phyloP scores from a whole-genome alignment of 2,113 vertebrate species.

The Alaudala cheleensis region DNA sequence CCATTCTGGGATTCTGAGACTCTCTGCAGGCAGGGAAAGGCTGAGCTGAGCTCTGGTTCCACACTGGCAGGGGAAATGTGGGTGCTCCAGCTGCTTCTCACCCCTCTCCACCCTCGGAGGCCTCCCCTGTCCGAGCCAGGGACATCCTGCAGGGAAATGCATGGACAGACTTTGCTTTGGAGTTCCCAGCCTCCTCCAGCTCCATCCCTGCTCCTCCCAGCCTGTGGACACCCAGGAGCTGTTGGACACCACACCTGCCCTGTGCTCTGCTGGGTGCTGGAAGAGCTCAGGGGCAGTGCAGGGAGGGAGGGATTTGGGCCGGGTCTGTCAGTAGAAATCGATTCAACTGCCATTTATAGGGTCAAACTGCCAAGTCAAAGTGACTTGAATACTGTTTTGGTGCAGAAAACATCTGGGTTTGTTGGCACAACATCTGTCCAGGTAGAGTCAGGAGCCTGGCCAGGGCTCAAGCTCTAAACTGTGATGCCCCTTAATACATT shows the following conservation, averaged over 20 bases:
- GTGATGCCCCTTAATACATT: too few species aligned
- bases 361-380: too few species aligned
- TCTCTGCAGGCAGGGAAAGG: fast-evolving
- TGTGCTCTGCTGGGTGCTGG: background rate
- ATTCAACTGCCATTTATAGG: too few species aligned
- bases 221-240: background rate
- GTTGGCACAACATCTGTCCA: too few species aligned
- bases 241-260: background rate
- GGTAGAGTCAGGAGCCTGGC: too few species aligned
- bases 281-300: background rate
- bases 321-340: background rate
- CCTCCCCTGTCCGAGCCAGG: background rate
- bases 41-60: background rate
- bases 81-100: background rate
- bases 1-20: background rate
- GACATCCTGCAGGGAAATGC: background rate
- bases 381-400: too few species aligned
- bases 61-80: background rate
- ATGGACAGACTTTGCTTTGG: fast-evolving
- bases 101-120: background rate
- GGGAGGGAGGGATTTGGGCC: background rate
- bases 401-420: too few species aligned
- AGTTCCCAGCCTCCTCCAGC: background rate
- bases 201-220: background rate
- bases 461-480: too few species aligned